Conservation (phyloP, 2,888 invertebrate genomes). For the Liopterus haemorrhoidalis region DNA sequence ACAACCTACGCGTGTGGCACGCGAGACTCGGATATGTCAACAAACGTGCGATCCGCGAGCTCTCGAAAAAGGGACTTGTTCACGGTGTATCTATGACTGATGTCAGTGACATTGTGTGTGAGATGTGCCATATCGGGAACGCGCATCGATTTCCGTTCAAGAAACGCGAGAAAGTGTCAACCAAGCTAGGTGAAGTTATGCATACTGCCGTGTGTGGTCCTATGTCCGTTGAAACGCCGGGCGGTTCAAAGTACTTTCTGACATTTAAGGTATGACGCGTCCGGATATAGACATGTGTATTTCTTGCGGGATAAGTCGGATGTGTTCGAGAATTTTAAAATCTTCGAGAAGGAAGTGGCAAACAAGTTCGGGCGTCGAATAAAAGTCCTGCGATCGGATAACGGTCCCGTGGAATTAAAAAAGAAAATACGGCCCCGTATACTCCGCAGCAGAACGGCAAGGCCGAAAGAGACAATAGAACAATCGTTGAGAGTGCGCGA, state of each 20-base stretch:
- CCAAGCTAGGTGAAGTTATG: too few relatives aligned
- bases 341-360: slow-evolving; percentile 18
- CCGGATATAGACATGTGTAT: slow-evolving; percentile 25
- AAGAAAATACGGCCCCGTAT: too few relatives aligned
- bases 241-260: slow-evolving; percentile 33
- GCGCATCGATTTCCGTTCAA: slow-evolving; percentile 22
- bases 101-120: slow-evolving; percentile 27
- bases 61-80: slow-evolving; percentile 26
- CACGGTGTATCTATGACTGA: slow-evolving; percentile 22
- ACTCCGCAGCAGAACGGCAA: too few relatives aligned
- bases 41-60: slow-evolving; percentile 24
- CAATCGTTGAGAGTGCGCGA: too few relatives aligned
- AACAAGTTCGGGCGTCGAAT: slow-evolving; percentile 22
- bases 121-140: slow-evolving; percentile 31
- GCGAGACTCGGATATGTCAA: slow-evolving; percentile 28
- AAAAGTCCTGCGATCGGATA: slow-evolving; percentile 24
- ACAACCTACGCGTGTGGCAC: slow-evolving; percentile 28
- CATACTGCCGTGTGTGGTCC: slow-evolving; percentile 34
- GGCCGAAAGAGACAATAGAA: too few relatives aligned
- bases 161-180: too few relatives aligned
- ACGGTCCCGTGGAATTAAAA: too few relatives aligned
- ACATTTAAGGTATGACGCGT: slow-evolving; percentile 36
- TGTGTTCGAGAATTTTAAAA: slow-evolving; percentile 11
- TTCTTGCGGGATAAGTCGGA: slow-evolving; percentile 19
- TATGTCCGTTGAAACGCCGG: slow-evolving; percentile 27